Base-by-base conservation (phyloP, 2,888 invertebrate species). In the Polydrusus cervinus region DNA sequence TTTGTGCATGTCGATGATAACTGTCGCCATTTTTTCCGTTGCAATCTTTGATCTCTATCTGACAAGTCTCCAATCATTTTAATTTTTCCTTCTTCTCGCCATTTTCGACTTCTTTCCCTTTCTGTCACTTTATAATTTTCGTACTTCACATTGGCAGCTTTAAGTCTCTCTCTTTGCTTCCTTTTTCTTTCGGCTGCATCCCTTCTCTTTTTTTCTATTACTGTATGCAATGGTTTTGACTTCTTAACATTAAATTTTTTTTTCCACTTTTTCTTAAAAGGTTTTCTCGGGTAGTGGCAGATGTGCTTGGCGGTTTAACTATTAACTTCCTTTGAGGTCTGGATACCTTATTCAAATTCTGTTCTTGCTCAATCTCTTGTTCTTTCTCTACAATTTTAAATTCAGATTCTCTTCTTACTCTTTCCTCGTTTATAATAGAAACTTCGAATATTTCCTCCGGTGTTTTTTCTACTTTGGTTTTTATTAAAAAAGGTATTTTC, bases 131-230 rank as follows among this genome's bases (percentile, higher is more conserved):
- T 25, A 25, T 25, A 25, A 25, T 25, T 25, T 25, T 25, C 25
- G 25, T 25, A 25, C 25, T 25, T 25, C 25, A 9, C 8, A 8
- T 9, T 40, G 8, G 2, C 40, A 40, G 3, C 40, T 40, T 40
- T 40, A 40, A 40, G 40, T 40, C 40, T 40, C 40, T 40, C 40
- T 40, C 40, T 40, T 40, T 40, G 40, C 40, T 40, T 40, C 40
- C 40, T 40, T 40, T 40, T 40, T 40, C 40, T 40, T 40, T 40
- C 40, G 40, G 40, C 40, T 40, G 40, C 40, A 40, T 40, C 40
- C 40, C 40, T 40, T 40, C 40, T 40, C 40, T 40, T 40, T 40
- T 40, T 40, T 8, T 40, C 40, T 40, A 13, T 40, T 40, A 40
- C 1, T 40, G 40, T 40, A 40, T 40, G 40, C 25, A 25, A 25